Evolutionary conservation across 2,797 vertebrate genomes (phyloP).

Genomic region (Odontamblyopus rebecca): DNA sequence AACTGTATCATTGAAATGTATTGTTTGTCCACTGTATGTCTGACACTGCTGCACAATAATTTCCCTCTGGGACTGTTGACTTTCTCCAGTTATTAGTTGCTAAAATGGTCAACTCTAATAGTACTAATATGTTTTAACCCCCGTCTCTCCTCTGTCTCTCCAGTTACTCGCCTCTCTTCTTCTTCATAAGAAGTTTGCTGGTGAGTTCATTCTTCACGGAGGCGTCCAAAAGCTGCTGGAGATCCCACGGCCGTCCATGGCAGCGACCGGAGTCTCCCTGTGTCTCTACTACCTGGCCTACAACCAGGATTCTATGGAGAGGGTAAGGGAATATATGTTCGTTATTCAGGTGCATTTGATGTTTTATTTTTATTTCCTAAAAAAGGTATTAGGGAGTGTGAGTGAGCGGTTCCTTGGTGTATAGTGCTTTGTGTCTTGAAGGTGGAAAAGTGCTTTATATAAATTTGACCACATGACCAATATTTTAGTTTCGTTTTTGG

Average conservation of each 20-base stretch:
- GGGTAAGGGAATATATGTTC: conserved; percentile 72
- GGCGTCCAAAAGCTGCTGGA: conserved; percentile 92
- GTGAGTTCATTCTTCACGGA: conserved; percentile 91
- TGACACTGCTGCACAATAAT: too few species aligned
- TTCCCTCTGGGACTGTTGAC: not conserved
- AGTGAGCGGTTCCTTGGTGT: too few species aligned
- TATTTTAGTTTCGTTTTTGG: too few species aligned
- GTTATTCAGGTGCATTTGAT: not conserved
- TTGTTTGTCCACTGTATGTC: too few species aligned
- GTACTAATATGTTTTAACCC: too few species aligned
- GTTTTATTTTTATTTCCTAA: too few species aligned
- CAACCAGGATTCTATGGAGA: conserved; percentile 96
- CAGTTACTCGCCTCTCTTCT: conserved; percentile 92
- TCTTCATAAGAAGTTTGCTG: conserved; percentile 96
- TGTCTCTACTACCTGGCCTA: conserved; percentile 96
- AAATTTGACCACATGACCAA: too few species aligned
- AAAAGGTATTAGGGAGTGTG: too few species aligned
- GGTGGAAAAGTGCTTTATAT: too few species aligned
- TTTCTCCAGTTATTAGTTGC: not conserved
- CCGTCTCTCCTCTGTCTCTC: not conserved
- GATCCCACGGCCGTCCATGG: conserved; percentile 95
- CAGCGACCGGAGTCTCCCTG: conserved; percentile 93
- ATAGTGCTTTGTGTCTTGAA: too few species aligned
- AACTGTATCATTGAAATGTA: too few species aligned
- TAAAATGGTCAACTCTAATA: not conserved